phyloP scores from a whole-genome alignment of 2,888 invertebrate genomes.

The Ecliptopera silaceata region DNA sequence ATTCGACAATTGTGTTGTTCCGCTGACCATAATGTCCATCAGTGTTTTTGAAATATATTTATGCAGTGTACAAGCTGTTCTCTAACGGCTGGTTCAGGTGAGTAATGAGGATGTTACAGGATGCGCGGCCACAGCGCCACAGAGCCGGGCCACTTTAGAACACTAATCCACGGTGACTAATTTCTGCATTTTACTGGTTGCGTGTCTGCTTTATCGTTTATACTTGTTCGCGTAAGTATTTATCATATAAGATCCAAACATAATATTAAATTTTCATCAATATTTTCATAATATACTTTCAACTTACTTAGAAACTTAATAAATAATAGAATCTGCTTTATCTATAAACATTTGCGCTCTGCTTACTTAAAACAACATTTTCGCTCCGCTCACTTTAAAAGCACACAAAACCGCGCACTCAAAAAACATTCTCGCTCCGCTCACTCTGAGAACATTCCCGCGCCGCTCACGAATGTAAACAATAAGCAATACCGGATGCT shows the following conservation, averaged over 20 bases:
- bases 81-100: constrained; percentile 3
- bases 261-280: too few species aligned
- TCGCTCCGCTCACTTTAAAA: too few species aligned
- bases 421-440: constrained; percentile 2
- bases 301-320: too few species aligned
- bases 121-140: neutral
- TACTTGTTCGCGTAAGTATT: constrained; percentile 2
- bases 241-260: too few species aligned
- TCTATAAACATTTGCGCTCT: too few species aligned
- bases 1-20: too few species aligned
- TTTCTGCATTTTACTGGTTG: constrained; percentile 6
- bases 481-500: constrained; percentile 42
- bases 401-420: too few species aligned
- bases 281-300: too few species aligned
- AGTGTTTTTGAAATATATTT: neutral
- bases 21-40: too few species aligned
- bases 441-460: constrained; percentile 10
- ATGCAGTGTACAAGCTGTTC: constrained; percentile 2
- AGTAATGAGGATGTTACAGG: constrained; percentile 9
- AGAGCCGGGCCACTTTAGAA: neutral
- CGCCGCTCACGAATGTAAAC: constrained; percentile 12
- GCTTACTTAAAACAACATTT: too few species aligned
- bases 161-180: constrained; percentile 14
- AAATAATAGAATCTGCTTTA: too few species aligned
- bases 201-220: constrained; percentile 3